These are phyloP conservation scores for Drosophila imparisetae DNA, from an alignment of 2,888 invertebrate genomes.

Conservation along the genomic window DNA sequence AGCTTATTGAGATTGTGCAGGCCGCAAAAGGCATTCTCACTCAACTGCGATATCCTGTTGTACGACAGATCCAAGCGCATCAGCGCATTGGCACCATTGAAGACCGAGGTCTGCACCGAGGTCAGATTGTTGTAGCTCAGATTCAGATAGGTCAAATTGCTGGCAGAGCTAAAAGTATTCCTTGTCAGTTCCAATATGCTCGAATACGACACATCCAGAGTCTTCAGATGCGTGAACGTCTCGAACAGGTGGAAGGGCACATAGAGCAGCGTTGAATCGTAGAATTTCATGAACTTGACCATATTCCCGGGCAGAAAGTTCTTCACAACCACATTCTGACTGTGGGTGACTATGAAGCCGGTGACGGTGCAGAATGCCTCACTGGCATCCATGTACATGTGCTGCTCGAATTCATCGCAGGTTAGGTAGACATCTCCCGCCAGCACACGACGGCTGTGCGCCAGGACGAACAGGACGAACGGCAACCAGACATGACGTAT, in stretches of 20 bases:
- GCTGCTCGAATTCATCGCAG: slow-evolving; percentile 83
- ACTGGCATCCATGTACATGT: slow-evolving; percentile 77
- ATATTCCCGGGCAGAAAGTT: slow-evolving; percentile 75
- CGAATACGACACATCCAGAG: slow-evolving; percentile 82
- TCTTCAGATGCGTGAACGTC: slow-evolving; percentile 78
- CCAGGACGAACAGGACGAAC: slow-evolving; percentile 28
- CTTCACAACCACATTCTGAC: slow-evolving; percentile 82
- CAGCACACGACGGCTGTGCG: not conserved
- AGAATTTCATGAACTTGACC: slow-evolving; percentile 84
- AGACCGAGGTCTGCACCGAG: slow-evolving; percentile 82
- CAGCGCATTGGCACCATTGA: slow-evolving; percentile 81
- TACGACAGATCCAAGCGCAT: slow-evolving; percentile 82
- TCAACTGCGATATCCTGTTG: slow-evolving; percentile 76
- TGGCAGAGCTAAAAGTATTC: slow-evolving; percentile 83
- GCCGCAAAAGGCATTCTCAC: slow-evolving; percentile 82
- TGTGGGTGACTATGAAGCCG: slow-evolving; percentile 83
- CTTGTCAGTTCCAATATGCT: slow-evolving; percentile 82
- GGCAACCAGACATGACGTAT: slow-evolving; percentile 23
- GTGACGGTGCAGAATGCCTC: slow-evolving; percentile 83
- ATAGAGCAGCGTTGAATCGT: slow-evolving; percentile 82
- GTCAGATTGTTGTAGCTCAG: slow-evolving; percentile 82
- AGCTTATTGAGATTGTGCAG: slow-evolving; percentile 80
- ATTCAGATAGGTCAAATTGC: slow-evolving; percentile 79
- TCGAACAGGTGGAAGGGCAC: slow-evolving; percentile 84
- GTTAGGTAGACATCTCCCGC: slow-evolving; percentile 82